Percentiles rank a stretch among this genome's conserved stretches.
These are phyloP conservation scores for Cisticola juncidis DNA, from an alignment of 2,113 vertebrate species.

Conservation along the genomic window DNA sequence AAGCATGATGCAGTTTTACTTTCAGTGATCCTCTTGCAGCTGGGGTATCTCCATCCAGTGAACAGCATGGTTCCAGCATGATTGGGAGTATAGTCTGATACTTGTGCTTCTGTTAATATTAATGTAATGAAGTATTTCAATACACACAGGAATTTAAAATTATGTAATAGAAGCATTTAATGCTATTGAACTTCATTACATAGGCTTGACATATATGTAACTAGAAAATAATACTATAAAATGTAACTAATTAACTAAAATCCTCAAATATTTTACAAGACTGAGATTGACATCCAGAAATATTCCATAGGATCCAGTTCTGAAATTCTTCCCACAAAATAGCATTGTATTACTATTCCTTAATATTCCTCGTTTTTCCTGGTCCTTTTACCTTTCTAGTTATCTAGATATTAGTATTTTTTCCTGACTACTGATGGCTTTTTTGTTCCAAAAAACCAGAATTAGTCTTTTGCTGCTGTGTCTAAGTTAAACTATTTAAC, in stretches of 20 bases:
- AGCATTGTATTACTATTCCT: background rate
- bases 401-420: background rate
- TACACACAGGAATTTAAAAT: background rate
- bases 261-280: background rate
- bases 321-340: background rate
- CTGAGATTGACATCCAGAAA: background rate
- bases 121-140: background rate
- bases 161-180: background rate
- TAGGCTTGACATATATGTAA: background rate
- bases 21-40: background rate
- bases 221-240: background rate
- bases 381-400: background rate
- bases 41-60: background rate
- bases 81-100: background rate
- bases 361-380: background rate
- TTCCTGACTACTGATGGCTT: background rate
- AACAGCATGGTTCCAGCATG: background rate
- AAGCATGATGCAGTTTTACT: background rate
- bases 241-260: background rate
- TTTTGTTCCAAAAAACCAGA: background rate
- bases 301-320: background rate
- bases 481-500: background rate
- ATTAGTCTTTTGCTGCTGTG: background rate
- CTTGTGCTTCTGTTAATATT: background rate
- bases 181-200: background rate